Conservation (phyloP, 2,888 invertebrate genomes). For the Clitarchus hookeri region DNA sequence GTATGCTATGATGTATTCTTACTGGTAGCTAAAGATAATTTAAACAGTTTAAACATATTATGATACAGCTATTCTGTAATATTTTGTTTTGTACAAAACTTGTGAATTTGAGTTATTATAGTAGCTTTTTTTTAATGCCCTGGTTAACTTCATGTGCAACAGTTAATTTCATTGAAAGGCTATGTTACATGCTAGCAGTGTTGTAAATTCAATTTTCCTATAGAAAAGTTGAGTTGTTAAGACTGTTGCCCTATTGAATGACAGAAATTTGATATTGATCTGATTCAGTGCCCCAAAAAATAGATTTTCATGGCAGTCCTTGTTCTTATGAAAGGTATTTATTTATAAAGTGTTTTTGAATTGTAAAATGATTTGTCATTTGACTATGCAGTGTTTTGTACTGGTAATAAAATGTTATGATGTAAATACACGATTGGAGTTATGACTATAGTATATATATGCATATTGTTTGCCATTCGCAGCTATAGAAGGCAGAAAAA, state of each 20-base stretch:
- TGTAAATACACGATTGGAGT: background rate
- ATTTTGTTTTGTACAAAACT: background rate
- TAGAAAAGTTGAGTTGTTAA: background rate
- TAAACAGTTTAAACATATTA: background rate
- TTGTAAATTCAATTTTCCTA: too few relatives aligned
- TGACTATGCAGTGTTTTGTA: slow-evolving; percentile 6
- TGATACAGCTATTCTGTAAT: background rate
- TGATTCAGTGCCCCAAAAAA: background rate
- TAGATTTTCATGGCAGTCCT: background rate
- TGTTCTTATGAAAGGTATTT: background rate
- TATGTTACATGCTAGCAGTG: too few relatives aligned
- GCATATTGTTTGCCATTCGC: too few relatives aligned
- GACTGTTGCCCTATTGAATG: background rate
- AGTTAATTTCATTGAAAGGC: too few relatives aligned
- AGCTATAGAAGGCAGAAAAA: too few relatives aligned
- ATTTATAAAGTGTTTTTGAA: background rate
- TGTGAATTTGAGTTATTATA: too few relatives aligned
- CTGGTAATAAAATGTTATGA: slow-evolving; percentile 9
- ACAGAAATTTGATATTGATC: background rate
- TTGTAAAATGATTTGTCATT: slow-evolving; percentile 2
- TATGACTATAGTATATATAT: too few relatives aligned
- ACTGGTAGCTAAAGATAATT: background rate
- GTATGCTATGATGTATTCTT: background rate
- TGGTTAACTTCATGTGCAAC: too few relatives aligned
- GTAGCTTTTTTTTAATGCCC: too few relatives aligned